These are phyloP conservation scores for Euplagia quadripunctaria DNA, from an alignment of 2,888 invertebrate species.

Conservation along the genomic window DNA sequence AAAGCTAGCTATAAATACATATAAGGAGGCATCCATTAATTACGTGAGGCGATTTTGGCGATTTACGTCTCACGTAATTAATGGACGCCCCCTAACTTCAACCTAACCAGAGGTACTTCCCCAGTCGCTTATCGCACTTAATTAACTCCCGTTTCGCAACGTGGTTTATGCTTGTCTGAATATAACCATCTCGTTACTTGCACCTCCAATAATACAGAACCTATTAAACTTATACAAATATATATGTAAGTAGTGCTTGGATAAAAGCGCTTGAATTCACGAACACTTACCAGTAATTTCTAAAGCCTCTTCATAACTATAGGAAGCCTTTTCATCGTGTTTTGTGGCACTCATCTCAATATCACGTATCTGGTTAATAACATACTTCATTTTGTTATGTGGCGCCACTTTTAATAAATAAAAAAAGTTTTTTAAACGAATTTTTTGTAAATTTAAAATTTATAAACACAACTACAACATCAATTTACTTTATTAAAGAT, in stretches of 20 bases:
- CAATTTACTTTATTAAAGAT: not conserved
- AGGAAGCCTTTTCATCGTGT: slow-evolving; percentile 22
- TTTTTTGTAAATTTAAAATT: not conserved
- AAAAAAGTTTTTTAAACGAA: not conserved
- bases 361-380: slow-evolving; percentile 22
- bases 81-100: too few relatives aligned
- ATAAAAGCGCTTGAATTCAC: not conserved
- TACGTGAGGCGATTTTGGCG: too few relatives aligned
- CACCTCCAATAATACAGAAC: too few relatives aligned
- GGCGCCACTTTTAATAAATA: slow-evolving; percentile 29
- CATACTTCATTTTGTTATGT: slow-evolving; percentile 15
- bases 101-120: not conserved
- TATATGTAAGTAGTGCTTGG: too few relatives aligned
- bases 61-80: too few relatives aligned
- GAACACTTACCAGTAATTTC: slow-evolving; percentile 58
- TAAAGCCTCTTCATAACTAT: slow-evolving; percentile 60
- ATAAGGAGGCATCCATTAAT: too few relatives aligned
- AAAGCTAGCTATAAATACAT: too few relatives aligned
- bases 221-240: too few relatives aligned
- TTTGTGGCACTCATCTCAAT: slow-evolving; percentile 38
- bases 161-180: too few relatives aligned
- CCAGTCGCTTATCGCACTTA: not conserved
- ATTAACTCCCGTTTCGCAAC: too few relatives aligned
- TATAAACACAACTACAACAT: not conserved
- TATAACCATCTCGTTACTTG: too few relatives aligned